These are phyloP conservation scores for Polyergus mexicanus DNA, from an alignment of 1,140 invertebrate genomes.

Conservation along the genomic window DNA sequence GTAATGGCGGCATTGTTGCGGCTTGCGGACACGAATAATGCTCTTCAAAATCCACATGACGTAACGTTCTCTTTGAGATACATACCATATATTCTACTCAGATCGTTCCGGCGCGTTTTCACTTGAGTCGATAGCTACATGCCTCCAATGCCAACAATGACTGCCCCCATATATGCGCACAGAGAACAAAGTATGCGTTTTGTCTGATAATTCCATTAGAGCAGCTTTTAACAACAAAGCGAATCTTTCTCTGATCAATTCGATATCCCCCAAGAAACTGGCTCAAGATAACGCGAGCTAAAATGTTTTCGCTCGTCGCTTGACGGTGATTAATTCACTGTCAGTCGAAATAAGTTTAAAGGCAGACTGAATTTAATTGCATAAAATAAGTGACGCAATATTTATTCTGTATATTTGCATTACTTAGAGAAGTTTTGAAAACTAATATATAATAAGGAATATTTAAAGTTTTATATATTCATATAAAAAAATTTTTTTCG, in stretches of 20 bases:
- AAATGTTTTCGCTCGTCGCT: constrained; percentile 22
- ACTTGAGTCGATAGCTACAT: constrained; percentile 38
- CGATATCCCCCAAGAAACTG: constrained; percentile 55
- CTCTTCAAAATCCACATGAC: constrained; percentile 69
- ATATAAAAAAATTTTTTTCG: not conserved
- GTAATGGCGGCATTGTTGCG: constrained; percentile 77
- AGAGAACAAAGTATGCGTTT: constrained; percentile 64
- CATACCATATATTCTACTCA: constrained; percentile 44
- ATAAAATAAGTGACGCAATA: not conserved
- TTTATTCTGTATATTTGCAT: not conserved
- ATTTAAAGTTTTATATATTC: not conserved
- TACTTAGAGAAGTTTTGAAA: not conserved
- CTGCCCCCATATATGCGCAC: constrained; percentile 49
- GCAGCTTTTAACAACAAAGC: constrained; percentile 55
- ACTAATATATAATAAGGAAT: not conserved
- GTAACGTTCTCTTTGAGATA: constrained; percentile 63
- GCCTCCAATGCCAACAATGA: not conserved
- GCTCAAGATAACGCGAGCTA: constrained; percentile 6
- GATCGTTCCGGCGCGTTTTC: constrained; percentile 66
- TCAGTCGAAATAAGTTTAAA: not conserved
- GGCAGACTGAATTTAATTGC: not conserved
- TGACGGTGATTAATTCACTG: constrained; percentile 16
- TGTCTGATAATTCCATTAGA: constrained; percentile 81
- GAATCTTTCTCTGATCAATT: constrained; percentile 45
- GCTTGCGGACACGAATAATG: constrained; percentile 64